phyloP scores from a whole-genome alignment of 2,113 vertebrate genomes.

The Galemys pyrenaicus region DNA sequence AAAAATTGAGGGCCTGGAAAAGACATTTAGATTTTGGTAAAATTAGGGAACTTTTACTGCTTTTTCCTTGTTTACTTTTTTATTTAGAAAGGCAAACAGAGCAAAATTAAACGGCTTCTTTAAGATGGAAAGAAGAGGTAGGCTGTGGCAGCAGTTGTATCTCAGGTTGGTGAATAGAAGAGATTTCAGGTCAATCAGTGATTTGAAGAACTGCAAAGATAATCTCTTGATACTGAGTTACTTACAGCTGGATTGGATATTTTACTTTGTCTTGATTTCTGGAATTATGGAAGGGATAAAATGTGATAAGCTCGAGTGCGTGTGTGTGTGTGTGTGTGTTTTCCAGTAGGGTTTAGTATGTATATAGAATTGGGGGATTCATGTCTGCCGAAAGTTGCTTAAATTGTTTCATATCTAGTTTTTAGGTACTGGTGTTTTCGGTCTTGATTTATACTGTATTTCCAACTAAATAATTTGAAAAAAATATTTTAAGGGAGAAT shows the following conservation, averaged over 20 bases:
- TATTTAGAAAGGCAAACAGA: background rate
- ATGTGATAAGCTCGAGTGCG: background rate
- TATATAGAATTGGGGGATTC: background rate
- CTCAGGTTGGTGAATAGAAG: background rate
- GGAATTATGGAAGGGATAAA: background rate
- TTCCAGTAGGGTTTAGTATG: background rate
- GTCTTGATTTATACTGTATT: slow-evolving; percentile 55
- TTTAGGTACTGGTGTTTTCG: background rate
- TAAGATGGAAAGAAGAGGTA: background rate
- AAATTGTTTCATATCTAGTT: slow-evolving; percentile 13
- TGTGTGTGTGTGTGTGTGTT: background rate
- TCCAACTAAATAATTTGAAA: slow-evolving; percentile 19
- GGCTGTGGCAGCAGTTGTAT: background rate
- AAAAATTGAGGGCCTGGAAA: background rate
- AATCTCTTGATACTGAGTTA: slow-evolving; percentile 44
- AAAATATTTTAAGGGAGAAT: slow-evolving; percentile 7
- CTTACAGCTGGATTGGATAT: background rate
- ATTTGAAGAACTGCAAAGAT: slow-evolving; percentile 27
- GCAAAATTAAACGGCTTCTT: background rate
- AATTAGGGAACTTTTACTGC: background rate
- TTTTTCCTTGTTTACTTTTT: background rate
- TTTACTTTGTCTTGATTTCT: background rate
- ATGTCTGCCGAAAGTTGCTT: slow-evolving; percentile 25
- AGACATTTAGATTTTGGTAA: slow-evolving; percentile 12
- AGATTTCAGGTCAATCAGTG: background rate